Percentiles rank a stretch among this genome's conserved stretches.
Conservation (phyloP, 2,888 invertebrate genomes). For the Dasypolia templi region DNA sequence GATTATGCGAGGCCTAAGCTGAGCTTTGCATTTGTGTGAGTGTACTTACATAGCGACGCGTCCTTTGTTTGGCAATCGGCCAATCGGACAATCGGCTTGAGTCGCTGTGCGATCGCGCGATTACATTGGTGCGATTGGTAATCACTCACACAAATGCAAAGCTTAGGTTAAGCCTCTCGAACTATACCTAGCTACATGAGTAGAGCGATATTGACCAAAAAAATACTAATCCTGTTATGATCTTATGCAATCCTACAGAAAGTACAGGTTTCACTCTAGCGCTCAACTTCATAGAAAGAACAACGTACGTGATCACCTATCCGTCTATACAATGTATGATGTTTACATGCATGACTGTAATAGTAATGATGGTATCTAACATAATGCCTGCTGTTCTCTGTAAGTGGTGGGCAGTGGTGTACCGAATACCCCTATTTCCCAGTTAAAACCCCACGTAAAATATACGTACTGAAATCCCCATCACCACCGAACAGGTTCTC, state of each 20-base stretch:
- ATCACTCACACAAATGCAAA: too few species aligned
- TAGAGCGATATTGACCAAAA: background rate
- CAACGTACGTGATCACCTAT: background rate
- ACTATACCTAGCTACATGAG: too few species aligned
- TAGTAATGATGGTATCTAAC: background rate
- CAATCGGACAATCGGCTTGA: too few species aligned
- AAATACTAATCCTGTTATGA: background rate
- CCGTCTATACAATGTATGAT: background rate
- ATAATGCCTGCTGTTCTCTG: background rate
- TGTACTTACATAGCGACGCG: too few species aligned
- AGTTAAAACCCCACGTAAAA: background rate
- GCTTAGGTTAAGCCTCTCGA: too few species aligned
- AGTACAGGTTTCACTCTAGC: background rate
- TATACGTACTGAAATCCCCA: conserved; percentile 89
- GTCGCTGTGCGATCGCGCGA: too few species aligned
- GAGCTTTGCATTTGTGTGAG: too few species aligned
- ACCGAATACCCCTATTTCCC: background rate
- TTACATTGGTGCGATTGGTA: too few species aligned
- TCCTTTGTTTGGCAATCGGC: too few species aligned
- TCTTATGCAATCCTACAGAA: too few species aligned
- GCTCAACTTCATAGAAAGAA: background rate
- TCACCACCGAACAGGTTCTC: conserved; percentile 94
- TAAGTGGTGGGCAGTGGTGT: background rate
- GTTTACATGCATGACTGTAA: background rate
- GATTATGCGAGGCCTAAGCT: too few species aligned